Base-by-base conservation (phyloP, 1,140 invertebrate genomes). In the Ceratina australensis region DNA sequence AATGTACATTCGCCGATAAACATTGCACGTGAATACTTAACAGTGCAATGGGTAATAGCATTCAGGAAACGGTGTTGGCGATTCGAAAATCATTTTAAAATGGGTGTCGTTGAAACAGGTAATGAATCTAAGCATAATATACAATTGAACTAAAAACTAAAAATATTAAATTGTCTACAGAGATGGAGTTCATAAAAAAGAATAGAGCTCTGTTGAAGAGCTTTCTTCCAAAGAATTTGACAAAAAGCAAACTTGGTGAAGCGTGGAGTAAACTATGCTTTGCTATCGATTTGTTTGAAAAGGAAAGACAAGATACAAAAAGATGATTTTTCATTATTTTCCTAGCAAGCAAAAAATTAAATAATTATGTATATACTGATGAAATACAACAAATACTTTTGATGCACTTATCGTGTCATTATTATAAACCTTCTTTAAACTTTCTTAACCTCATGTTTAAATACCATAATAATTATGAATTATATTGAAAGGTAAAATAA, bases 1-100 rank as follows among this genome's bases (percentile, higher is more conserved):
- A 2, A 73, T 54, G 0, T 86, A 47, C 61, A 78, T 50, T 78
- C 77, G 18, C 49, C 64, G 5, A 8, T 49, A 13, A 72, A 71
- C 50, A 16, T n/a, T 72, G 26, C 33, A 42, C 33, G 3, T 7
- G 24, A 26, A 1, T 85, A 86, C 26, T 13, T 84, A 16, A 63
- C 75, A 66, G 77, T 78, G 66, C 63, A 81, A 1, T 87, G 86
- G 86, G 54, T 42, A 54, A 4, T 87, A 24, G 12, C 60, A 52
- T 87, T 85, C 77, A 57, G 73, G 3, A 50, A 81, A 26, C 16
- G 15, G 16, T 59, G 28, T 0, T 81, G 83, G 72, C 24, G 24
- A 1, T 77, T 85, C 18, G 65, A 69, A 26, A 80, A 85, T 59
- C 60, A 26, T 20, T 87, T 87, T 66, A 20, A n/a, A 8, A 68